Evolutionary conservation across 2,797 vertebrate species (phyloP).

Genomic region (Manis javanica): DNA sequence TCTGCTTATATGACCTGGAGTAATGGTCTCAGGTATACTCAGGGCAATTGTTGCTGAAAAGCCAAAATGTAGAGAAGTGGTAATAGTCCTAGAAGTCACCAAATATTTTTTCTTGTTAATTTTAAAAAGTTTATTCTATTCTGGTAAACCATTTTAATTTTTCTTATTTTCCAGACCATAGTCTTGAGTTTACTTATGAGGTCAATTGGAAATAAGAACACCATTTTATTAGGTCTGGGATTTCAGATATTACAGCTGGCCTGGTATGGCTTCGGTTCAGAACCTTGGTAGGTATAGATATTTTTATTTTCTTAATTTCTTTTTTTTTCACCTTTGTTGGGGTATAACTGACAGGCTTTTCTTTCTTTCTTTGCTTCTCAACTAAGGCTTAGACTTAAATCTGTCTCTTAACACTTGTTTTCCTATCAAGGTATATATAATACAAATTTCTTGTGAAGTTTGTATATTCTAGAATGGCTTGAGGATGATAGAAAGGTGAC

Average conservation of each 20-base stretch:
- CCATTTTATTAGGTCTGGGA: constrained; percentile 92
- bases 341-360: not conserved
- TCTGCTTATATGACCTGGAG: not conserved
- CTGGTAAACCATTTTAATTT: not conserved
- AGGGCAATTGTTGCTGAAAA: constrained; percentile 1
- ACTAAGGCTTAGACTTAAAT: not conserved
- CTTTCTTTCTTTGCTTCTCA: constrained; percentile 29
- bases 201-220: constrained; percentile 95
- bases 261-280: constrained; percentile 94
- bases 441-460: not conserved
- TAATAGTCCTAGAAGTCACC: not conserved
- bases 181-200: constrained; percentile 94
- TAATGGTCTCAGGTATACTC: not conserved
- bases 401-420: not conserved
- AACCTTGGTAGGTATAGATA: constrained; percentile 89
- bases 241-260: constrained; percentile 94
- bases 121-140: constrained; percentile 43
- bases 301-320: not conserved
- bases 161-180: constrained; percentile 87
- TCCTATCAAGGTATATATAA: not conserved
- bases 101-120: not conserved
- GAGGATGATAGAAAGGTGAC: not conserved
- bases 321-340: not conserved
- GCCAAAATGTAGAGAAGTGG: not conserved
- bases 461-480: not conserved